Evolutionary conservation across 2,888 invertebrate species (phyloP).

Genomic region (Ochropleura leucogaster): DNA sequence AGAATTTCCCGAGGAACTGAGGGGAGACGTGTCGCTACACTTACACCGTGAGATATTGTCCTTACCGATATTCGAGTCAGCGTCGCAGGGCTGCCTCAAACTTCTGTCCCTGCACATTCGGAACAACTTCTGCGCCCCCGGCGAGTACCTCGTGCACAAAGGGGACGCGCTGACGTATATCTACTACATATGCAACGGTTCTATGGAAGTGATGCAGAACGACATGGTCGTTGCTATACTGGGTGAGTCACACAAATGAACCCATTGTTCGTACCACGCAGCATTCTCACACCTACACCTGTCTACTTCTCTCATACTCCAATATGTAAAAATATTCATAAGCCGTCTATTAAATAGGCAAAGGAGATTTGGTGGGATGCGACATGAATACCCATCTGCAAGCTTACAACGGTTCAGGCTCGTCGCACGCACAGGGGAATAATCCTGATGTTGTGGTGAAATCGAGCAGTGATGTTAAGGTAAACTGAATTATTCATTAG

Average conservation of each 20-base stretch:
- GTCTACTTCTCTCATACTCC: background rate
- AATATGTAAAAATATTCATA: conserved; percentile 43
- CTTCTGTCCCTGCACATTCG: conserved; percentile 97
- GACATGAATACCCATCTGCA: conserved; percentile 96
- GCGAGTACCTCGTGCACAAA: conserved; percentile 98
- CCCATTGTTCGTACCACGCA: conserved; percentile 35
- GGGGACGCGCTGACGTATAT: conserved; percentile 98
- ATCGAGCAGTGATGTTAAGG: conserved; percentile 98
- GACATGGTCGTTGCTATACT: conserved; percentile 99
- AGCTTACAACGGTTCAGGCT: conserved; percentile 91
- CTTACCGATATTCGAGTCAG: conserved; percentile 98
- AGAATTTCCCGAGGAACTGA: conserved; percentile 98
- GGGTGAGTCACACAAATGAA: conserved; percentile 91
- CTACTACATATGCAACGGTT: conserved; percentile 98
- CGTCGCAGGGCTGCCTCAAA: conserved; percentile 98
- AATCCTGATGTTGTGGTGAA: conserved; percentile 96
- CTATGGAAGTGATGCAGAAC: conserved; percentile 99
- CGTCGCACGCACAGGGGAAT: conserved; percentile 88
- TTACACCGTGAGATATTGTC: conserved; percentile 98
- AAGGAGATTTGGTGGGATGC: conserved; percentile 98
- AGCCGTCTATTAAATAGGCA: conserved; percentile 91
- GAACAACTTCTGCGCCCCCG: conserved; percentile 98
- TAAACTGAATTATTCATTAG: conserved; percentile 67
- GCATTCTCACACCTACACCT: conserved; percentile 7
- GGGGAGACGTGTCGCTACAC: conserved; percentile 99